These are phyloP conservation scores for Liodrosophila aerea DNA, from an alignment of 2,888 invertebrate species.

Conservation along the genomic window DNA sequence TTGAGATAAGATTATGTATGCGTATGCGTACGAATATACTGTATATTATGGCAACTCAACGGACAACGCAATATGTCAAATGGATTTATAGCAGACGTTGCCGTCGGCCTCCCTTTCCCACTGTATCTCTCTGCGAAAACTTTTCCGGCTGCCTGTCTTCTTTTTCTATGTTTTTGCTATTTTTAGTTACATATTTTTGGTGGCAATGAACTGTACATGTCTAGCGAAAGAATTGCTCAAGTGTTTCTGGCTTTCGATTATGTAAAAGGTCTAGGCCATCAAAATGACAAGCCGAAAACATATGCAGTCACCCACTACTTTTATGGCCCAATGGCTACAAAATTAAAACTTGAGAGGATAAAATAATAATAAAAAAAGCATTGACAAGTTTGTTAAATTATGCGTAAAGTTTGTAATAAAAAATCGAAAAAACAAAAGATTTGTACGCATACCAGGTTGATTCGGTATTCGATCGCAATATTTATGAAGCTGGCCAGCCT, in stretches of 20 bases:
- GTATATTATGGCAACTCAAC: constrained; percentile 5
- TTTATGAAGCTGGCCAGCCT: constrained; percentile 63
- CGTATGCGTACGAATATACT: not conserved
- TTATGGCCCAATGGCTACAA: constrained; percentile 24
- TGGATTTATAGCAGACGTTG: constrained; percentile 62
- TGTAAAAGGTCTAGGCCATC: constrained; percentile 69
- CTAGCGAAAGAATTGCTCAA: constrained; percentile 30
- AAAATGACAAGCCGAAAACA: constrained; percentile 1
- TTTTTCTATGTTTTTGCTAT: no score
- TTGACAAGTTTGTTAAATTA: constrained; percentile 67
- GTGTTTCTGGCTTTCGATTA: constrained; percentile 37
- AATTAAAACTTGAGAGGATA: not conserved
- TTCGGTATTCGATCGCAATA: constrained; percentile 28
- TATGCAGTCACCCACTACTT: constrained; percentile 35
- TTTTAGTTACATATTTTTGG: constrained; percentile 31
- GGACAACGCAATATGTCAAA: constrained; percentile 68
- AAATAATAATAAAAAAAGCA: constrained; percentile 15
- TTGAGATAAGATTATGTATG: constrained; percentile 70
- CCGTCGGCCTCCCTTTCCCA: constrained; percentile 47
- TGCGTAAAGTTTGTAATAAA: constrained; percentile 55
- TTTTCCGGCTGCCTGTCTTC: no score
- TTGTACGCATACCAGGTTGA: constrained; percentile 36
- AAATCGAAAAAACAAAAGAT: constrained; percentile 10
- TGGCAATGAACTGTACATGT: constrained; percentile 66
- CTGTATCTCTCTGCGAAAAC: no score